Conservation (phyloP, 2,113 vertebrate genomes). For the Mastomys natalensis region DNA sequence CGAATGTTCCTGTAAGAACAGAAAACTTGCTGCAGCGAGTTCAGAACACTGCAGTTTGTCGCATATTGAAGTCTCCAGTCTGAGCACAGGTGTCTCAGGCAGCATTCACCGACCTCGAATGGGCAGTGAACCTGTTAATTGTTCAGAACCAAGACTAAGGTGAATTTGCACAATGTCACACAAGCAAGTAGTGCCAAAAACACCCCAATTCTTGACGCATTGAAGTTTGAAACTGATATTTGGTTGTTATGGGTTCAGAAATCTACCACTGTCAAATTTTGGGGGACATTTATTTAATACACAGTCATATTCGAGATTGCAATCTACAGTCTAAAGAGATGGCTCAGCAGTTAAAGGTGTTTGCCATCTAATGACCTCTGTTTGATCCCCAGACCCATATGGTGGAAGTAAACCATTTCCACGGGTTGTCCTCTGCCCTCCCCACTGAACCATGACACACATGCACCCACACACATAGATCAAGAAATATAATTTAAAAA, state of each 20-base stretch:
- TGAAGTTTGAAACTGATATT: neutral
- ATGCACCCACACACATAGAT: neutral
- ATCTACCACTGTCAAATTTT: neutral
- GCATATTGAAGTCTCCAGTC: neutral
- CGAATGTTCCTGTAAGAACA: neutral
- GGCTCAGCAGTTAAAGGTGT: neutral
- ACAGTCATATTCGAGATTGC: neutral
- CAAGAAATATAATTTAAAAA: neutral
- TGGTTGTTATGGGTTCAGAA: neutral
- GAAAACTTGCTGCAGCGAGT: neutral
- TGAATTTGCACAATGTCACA: neutral
- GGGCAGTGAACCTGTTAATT: neutral
- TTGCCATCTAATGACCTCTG: neutral
- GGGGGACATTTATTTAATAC: neutral
- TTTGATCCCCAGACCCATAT: neutral
- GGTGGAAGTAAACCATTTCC: neutral
- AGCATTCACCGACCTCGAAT: neutral
- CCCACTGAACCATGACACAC: neutral
- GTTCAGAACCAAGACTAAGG: neutral
- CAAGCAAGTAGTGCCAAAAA: neutral
- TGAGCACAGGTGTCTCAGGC: no score
- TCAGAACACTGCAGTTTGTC: neutral
- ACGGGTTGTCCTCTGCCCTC: neutral
- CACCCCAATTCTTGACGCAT: neutral
- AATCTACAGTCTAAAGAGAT: neutral